phyloP scores from a whole-genome alignment of 2,888 invertebrate species.

The Athripsodes cinereus region DNA sequence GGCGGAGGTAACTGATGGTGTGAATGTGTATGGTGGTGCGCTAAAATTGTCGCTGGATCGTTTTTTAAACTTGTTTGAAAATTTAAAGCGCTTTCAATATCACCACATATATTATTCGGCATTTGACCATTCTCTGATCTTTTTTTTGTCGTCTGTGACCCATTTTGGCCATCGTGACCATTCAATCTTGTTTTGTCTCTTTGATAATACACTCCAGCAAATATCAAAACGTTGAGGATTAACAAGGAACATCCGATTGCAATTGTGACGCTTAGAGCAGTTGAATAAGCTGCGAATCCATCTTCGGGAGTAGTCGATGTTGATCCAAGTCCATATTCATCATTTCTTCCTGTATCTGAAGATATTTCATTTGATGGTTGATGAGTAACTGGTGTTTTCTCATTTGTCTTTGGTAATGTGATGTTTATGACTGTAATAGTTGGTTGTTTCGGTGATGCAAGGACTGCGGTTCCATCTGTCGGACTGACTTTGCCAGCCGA shows the following conservation, averaged over 20 bases:
- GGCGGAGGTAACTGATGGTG: slow-evolving; percentile 78
- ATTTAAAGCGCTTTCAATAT: slow-evolving; percentile 56
- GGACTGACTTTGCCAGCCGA: slow-evolving; percentile 50
- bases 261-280: slow-evolving; percentile 86
- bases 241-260: slow-evolving; percentile 91
- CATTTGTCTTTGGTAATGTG: slow-evolving; percentile 40
- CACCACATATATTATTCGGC: slow-evolving; percentile 86
- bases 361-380: slow-evolving; percentile 30
- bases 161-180: slow-evolving; percentile 50
- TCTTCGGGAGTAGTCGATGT: slow-evolving; percentile 67
- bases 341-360: slow-evolving; percentile 29
- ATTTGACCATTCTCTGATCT: slow-evolving; percentile 80
- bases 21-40: slow-evolving; percentile 69
- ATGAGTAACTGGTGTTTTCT: slow-evolving; percentile 38
- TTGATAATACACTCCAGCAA: slow-evolving; percentile 92
- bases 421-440: slow-evolving; percentile 40
- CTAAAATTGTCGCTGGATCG: slow-evolving; percentile 65
- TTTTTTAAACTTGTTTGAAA: slow-evolving; percentile 55
- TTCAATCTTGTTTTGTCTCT: slow-evolving; percentile 75
- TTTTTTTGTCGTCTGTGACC: slow-evolving; percentile 53
- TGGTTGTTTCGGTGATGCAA: slow-evolving; percentile 36
- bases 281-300: slow-evolving; percentile 85
- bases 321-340: slow-evolving; percentile 38
- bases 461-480: slow-evolving; percentile 46
- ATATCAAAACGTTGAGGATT: slow-evolving; percentile 87